A percentile compares a stretch with the other conserved stretches of the same genome.
Evolutionary conservation across 2,797 vertebrate species (phyloP).

Genomic region (Coregonus sp.): DNA sequence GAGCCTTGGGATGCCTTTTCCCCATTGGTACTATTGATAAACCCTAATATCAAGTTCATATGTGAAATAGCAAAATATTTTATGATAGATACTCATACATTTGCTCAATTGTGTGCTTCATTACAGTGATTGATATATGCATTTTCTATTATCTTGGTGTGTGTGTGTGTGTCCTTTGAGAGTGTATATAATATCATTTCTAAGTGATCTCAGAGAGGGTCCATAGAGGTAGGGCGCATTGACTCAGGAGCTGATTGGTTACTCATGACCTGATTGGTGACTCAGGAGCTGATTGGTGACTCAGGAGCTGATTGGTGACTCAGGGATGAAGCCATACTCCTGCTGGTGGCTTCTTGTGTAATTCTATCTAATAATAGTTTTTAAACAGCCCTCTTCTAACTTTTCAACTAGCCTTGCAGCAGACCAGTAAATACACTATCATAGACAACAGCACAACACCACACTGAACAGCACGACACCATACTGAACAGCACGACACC

Average conservation of each 20-base stretch:
- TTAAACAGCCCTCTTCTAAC: constrained; percentile 68
- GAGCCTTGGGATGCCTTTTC: too few species aligned
- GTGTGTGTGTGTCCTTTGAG: not conserved
- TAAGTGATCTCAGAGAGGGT: constrained; percentile 48
- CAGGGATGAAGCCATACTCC: constrained; percentile 54
- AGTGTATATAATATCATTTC: constrained; percentile 7
- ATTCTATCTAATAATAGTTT: constrained; percentile 77
- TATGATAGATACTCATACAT: too few species aligned
- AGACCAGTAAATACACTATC: constrained; percentile 48
- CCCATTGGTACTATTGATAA: too few species aligned
- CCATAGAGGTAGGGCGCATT: constrained; percentile 17
- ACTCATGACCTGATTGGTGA: too few species aligned
- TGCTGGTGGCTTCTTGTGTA: constrained; percentile 69
- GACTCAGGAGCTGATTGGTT: constrained; percentile 58
- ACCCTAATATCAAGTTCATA: too few species aligned
- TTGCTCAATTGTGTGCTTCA: too few species aligned
- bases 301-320: constrained; percentile 38
- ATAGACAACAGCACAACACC: not conserved
- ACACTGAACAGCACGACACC: too few species aligned
- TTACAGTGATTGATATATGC: too few species aligned
- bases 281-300: too few species aligned
- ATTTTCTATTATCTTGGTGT: not conserved
- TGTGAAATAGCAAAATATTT: too few species aligned
- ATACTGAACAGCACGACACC: too few species aligned
- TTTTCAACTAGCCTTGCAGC: constrained; percentile 42